Evolutionary conservation across 2,113 vertebrate species (phyloP).

Genomic region (Sylvia atricapilla): DNA sequence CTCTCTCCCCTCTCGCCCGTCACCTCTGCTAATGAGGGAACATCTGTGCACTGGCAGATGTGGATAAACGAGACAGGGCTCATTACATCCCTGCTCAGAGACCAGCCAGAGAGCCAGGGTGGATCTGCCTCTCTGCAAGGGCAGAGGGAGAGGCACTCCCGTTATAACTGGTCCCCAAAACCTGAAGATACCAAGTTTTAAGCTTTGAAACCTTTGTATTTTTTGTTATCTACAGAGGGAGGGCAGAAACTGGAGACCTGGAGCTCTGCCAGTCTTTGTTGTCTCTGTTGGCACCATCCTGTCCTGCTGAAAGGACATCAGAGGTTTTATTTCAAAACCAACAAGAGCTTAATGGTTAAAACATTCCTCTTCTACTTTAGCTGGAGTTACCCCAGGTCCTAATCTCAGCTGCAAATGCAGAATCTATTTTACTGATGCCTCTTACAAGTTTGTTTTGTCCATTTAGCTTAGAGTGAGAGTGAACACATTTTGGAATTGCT

Average conservation of each 20-base stretch:
- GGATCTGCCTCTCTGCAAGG: neutral
- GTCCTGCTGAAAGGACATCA: neutral
- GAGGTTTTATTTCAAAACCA: neutral
- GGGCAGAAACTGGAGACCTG: neutral
- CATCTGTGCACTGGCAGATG: neutral
- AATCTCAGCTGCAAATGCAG: neutral
- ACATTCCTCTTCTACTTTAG: neutral
- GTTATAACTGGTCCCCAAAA: neutral
- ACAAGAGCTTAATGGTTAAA: neutral
- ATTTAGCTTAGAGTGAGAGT: neutral
- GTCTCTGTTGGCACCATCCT: neutral
- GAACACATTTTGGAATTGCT: neutral
- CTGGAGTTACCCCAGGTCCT: neutral
- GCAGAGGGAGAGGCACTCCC: neutral
- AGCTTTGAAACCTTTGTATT: neutral
- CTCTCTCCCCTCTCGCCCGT: neutral
- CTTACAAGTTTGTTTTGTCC: neutral
- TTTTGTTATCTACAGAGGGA: neutral
- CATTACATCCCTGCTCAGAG: neutral
- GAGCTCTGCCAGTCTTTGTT: neutral
- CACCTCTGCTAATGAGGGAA: neutral
- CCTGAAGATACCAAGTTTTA: neutral
- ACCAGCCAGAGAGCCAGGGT: neutral
- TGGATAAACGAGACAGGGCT: neutral
- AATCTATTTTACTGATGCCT: neutral